These are phyloP conservation scores for Neocloeon triangulifer DNA, from an alignment of 1,140 invertebrate species.

Conservation along the genomic window DNA sequence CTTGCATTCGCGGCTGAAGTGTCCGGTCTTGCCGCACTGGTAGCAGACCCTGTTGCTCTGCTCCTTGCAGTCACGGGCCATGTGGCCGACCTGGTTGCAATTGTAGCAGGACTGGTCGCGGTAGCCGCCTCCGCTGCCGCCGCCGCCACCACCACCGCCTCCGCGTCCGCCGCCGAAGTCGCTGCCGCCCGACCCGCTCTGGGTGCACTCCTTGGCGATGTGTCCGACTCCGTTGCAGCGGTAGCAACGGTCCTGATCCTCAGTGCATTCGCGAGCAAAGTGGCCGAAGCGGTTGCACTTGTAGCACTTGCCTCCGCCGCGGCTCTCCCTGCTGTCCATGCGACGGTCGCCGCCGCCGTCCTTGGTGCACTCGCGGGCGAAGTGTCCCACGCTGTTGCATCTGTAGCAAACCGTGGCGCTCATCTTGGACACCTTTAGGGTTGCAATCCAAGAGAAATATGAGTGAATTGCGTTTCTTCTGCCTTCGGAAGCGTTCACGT, in stretches of 20 bases:
- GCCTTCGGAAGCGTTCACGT: too few relatives aligned
- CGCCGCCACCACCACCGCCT: constrained; percentile 14
- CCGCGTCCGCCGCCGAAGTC: constrained; percentile 26
- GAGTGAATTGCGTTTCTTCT: too few relatives aligned
- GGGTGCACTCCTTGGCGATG: constrained; percentile 17
- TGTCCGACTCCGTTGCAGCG: constrained; percentile 17
- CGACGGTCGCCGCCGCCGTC: constrained; percentile 9
- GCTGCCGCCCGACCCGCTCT: too few relatives aligned
- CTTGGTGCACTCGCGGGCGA: constrained; percentile 13
- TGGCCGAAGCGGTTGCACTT: constrained; percentile 28
- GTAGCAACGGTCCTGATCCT: constrained; percentile 16
- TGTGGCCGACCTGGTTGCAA: constrained; percentile 71
- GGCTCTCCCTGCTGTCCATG: too few relatives aligned
- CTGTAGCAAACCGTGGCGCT: constrained; percentile 18
- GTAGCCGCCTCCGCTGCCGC: constrained; percentile 9
- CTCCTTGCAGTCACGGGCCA: constrained; percentile 62
- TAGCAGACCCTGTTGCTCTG: constrained; percentile 59
- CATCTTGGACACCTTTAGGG: too few relatives aligned
- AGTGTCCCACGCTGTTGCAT: constrained; percentile 16
- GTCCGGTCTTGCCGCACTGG: constrained; percentile 67
- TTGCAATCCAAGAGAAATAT: too few relatives aligned
- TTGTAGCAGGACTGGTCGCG: constrained; percentile 53
- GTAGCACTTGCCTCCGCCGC: constrained; percentile 17
- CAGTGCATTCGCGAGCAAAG: constrained; percentile 24
- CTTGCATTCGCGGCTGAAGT: constrained; percentile 75